phyloP scores from a whole-genome alignment of 2,888 invertebrate genomes.

The Phalera bucephala region DNA sequence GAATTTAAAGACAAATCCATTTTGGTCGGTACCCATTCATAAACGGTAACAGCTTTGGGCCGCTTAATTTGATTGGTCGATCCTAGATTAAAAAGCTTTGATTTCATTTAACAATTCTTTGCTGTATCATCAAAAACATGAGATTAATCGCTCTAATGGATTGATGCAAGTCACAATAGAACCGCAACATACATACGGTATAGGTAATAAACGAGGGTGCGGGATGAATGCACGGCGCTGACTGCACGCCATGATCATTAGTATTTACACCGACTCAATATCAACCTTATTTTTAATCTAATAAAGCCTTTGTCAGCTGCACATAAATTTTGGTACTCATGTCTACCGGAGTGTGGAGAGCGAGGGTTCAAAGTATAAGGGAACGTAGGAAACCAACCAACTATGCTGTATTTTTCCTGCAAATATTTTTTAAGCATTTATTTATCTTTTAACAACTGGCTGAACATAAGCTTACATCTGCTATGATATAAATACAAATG shows the following conservation, averaged over 20 bases:
- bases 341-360: constrained; percentile 66
- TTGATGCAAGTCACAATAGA: constrained; percentile 68
- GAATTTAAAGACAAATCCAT: constrained; percentile 9
- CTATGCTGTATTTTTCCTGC: constrained; percentile 52
- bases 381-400: constrained; percentile 56
- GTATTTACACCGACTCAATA: constrained; percentile 29
- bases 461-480: constrained; percentile 20
- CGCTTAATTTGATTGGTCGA: constrained; percentile 20
- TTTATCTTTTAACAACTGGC: constrained; percentile 58
- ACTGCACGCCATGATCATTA: constrained; percentile 38
- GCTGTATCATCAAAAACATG: constrained; percentile 57
- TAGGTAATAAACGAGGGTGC: constrained; percentile 76
- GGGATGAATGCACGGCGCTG: constrained; percentile 68
- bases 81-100: constrained; percentile 13
- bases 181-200: constrained; percentile 76
- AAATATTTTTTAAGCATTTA: constrained; percentile 60
- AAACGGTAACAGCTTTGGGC: constrained; percentile 20
- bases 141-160: constrained; percentile 75
- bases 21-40: constrained; percentile 14
- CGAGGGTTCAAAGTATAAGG: constrained; percentile 69
- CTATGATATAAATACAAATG: too few species aligned
- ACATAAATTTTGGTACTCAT: constrained; percentile 41
- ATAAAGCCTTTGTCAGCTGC: constrained; percentile 37
- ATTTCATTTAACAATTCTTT: constrained; percentile 23
- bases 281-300: constrained; percentile 39